These are phyloP conservation scores for Sebastes trivittatus DNA, from an alignment of 2,797 vertebrate species.

Conservation along the genomic window DNA sequence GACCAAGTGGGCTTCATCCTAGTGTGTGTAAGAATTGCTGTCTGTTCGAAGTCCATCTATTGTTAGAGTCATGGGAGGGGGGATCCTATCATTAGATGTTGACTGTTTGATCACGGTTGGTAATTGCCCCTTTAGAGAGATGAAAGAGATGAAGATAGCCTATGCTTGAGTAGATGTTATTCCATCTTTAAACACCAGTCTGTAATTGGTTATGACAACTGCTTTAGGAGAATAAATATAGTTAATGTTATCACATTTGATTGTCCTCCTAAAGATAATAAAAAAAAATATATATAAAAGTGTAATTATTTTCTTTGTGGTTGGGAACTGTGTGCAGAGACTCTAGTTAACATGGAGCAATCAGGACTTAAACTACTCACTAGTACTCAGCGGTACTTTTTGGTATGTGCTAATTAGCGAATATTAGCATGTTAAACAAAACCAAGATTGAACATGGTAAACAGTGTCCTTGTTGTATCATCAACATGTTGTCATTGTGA, in stretches of 20 bases:
- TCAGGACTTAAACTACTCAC: too few relatives aligned
- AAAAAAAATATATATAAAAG: background rate
- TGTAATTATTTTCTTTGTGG: background rate
- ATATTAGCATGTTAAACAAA: background rate
- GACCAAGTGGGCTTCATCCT: background rate
- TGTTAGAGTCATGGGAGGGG: background rate
- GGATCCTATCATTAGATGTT: background rate
- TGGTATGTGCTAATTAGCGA: too few relatives aligned
- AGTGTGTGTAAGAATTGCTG: constrained; percentile 1
- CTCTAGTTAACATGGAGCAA: background rate
- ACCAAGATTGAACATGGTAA: background rate
- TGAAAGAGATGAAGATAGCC: background rate
- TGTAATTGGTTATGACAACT: background rate
- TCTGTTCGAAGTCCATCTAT: background rate
- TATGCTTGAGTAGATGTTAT: background rate
- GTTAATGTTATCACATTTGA: background rate
- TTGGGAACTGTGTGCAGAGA: background rate
- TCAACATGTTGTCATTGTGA: background rate
- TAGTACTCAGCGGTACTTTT: background rate
- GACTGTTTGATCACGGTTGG: background rate
- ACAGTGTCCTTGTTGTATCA: background rate
- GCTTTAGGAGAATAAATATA: background rate
- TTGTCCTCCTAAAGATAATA: background rate
- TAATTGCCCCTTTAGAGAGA: background rate
- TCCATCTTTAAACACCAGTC: background rate